A percentile compares a stretch with the other conserved stretches of the same genome.
These are phyloP conservation scores for Caranx ignobilis DNA, from an alignment of 2,113 vertebrate species.

Conservation along the genomic window DNA sequence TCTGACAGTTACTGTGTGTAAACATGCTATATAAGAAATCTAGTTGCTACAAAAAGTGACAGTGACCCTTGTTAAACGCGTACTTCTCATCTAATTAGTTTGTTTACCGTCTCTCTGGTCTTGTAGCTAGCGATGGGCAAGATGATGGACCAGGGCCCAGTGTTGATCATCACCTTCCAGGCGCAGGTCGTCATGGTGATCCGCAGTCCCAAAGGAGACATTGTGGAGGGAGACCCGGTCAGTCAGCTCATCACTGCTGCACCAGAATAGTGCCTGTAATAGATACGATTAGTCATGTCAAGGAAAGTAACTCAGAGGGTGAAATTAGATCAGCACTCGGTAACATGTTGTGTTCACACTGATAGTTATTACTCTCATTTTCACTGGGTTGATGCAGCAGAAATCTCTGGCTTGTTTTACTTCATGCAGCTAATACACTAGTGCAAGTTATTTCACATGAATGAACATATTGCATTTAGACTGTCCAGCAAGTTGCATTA, in stretches of 20 bases:
- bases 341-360: neutral
- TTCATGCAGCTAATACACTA: neutral
- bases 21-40: neutral
- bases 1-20: too few relatives aligned
- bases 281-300: conserved; percentile 8
- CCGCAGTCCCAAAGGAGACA: conserved; percentile 89
- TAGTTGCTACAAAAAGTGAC: neutral
- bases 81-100: conserved; percentile 2
- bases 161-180: conserved; percentile 97
- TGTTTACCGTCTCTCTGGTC: neutral
- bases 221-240: conserved; percentile 96
- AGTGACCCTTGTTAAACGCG: neutral
- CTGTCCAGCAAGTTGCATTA: neutral
- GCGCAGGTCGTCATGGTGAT: conserved; percentile 96
- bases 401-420: neutral
- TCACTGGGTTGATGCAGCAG: conserved; percentile 4
- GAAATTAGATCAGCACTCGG: conserved; percentile 14
- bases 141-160: conserved; percentile 98
- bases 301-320: conserved; percentile 22
- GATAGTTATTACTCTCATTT: neutral
- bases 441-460: neutral
- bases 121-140: conserved; percentile 95
- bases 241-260: conserved; percentile 70
- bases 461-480: neutral
- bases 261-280: conserved; percentile 4